Evolutionary conservation across 1,140 invertebrate species (phyloP), one percentile per base, ranked within the genome.

Genomic region (Caenorhabditis tropicalis): DNA sequence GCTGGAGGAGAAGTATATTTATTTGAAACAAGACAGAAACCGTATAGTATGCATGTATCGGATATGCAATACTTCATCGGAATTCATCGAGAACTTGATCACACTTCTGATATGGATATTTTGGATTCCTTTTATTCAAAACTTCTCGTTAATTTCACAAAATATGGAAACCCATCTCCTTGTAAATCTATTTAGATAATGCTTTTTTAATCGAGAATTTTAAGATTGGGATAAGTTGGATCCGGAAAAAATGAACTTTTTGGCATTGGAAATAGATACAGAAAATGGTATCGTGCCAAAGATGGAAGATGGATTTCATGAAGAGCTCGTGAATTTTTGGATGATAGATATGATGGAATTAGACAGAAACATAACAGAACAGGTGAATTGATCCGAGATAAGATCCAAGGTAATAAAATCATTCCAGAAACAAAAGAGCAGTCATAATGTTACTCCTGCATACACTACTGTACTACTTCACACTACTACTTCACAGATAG

Each of bases 61-160:
- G 58, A 65, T 65, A 65, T 65, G 58, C 58, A 65, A 21, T 65
- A 36, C 7, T 33, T 58, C 36, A 36, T 65, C 16, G 58, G 58
- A 33, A 65, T 36, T 2, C 58, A 65, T 36, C 9, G 58, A 36
- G 58, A 65, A 65, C 0, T 16, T 10, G 2, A 33, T 19, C 58
- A 65, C 19, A 65, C 58, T 15, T 5, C 29, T 33, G 58, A 65
- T 65, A 65, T 65, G 58, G 58, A 65, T 33, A 65, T 65, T 36
- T 33, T 65, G 16, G 58, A 65, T 65, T 33, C 58, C 15, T 65
- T 65, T 24, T 65, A 65, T 65, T 65, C 58, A 19, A 16, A 65
- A 36, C 15, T 65, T 29, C 29, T 65, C 16, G 58, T 65, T 4
- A 65, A 65, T 24, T 65, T 65, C 36, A 65, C 58, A 65, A 65